phyloP scores from a whole-genome alignment of 2,113 vertebrate species.

The Lasiurus borealis region DNA sequence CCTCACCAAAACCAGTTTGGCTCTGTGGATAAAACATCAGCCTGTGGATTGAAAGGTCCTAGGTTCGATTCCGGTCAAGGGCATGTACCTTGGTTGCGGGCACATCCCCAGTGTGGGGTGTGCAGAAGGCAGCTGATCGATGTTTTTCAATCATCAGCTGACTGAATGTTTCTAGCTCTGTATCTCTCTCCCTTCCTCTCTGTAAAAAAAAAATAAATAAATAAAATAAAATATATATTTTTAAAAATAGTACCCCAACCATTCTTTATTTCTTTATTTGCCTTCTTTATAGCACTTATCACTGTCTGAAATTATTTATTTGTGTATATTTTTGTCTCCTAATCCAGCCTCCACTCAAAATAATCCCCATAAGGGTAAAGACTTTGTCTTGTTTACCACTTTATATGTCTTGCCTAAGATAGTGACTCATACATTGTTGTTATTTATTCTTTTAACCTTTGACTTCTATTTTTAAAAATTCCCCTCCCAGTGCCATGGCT shows the following conservation, averaged over 20 bases:
- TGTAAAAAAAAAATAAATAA: too few relatives aligned
- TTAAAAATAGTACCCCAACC: neutral
- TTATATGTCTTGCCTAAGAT: neutral
- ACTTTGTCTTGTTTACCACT: neutral
- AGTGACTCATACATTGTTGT: neutral
- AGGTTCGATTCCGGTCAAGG: too few relatives aligned
- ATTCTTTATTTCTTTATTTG: neutral
- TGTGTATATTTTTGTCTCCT: neutral
- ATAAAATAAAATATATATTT: too few relatives aligned
- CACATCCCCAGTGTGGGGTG: too few relatives aligned
- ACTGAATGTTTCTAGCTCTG: too few relatives aligned
- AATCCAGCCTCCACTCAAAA: neutral
- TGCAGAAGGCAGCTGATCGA: too few relatives aligned
- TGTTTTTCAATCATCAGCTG: too few relatives aligned
- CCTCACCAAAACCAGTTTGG: too few relatives aligned
- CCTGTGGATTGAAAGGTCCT: too few relatives aligned
- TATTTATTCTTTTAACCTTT: constrained; percentile 36
- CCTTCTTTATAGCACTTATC: neutral
- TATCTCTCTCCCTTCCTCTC: too few relatives aligned
- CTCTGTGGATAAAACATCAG: too few relatives aligned
- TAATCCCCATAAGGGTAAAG: neutral
- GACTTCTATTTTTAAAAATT: constrained; percentile 28
- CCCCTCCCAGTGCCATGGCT: neutral
- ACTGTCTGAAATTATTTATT: neutral
- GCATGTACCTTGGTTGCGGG: too few relatives aligned